Conservation (phyloP, 2,113 vertebrate genomes). For the Colossoma macropomum region DNA sequence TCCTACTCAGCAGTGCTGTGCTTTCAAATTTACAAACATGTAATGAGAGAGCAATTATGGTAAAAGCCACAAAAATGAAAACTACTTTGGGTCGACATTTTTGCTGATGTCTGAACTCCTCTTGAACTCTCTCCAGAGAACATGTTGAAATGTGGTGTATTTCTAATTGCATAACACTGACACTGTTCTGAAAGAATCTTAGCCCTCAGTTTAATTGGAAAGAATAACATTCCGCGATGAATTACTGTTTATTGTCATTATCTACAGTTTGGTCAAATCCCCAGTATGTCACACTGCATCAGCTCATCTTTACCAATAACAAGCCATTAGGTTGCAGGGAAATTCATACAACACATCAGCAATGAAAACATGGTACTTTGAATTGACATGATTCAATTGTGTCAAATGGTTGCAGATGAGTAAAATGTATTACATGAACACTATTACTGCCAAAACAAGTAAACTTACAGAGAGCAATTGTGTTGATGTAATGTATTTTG, state of each 20-base stretch:
- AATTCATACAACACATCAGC: too few relatives aligned
- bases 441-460: too few relatives aligned
- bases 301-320: too few relatives aligned
- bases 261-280: too few relatives aligned
- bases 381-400: too few relatives aligned
- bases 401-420: too few relatives aligned
- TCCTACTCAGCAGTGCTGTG: slow-evolving; percentile 20
- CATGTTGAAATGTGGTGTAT: slow-evolving; percentile 4
- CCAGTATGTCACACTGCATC: too few relatives aligned
- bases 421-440: too few relatives aligned
- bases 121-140: slow-evolving; percentile 27
- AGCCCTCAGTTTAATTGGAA: background rate
- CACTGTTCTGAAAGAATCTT: background rate
- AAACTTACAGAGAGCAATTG: too few relatives aligned
- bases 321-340: too few relatives aligned
- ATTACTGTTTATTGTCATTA: background rate
- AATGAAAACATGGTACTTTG: too few relatives aligned
- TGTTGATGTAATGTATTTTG: too few relatives aligned
- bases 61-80: slow-evolving; percentile 44
- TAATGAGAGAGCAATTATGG: slow-evolving; percentile 37
- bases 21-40: slow-evolving; percentile 20
- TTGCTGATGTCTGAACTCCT: slow-evolving; percentile 43
- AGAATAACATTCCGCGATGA: background rate
- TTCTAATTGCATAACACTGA: slow-evolving; percentile 19
- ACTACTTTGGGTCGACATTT: slow-evolving; percentile 24